Base-by-base conservation (phyloP, 2,888 invertebrate species). In the Amorpha juglandis region DNA sequence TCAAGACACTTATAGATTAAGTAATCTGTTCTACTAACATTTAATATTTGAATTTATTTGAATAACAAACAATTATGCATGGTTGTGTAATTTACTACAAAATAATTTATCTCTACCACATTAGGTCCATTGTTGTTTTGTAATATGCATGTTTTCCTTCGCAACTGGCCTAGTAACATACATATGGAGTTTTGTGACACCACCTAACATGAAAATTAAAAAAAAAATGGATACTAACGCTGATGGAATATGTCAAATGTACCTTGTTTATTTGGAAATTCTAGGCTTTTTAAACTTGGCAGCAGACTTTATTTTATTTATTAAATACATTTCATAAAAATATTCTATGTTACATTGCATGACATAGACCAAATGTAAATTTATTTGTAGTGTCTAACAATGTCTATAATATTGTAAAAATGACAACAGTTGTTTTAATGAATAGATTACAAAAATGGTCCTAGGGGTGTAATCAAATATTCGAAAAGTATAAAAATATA, bases 161-260 rank as follows among this genome's bases (percentile, higher is more conserved):
- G 1, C 58, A 42, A 58, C 9, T 55, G 64, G 48, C 64, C 55
- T 58, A 64, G 58, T 64, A 58, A 48, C 48, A 64, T 16, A 64
- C 48, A 58, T 55, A 11, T 42, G 19, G 11, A n/a, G 35, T 64
- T 64, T 64, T 14, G 19, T 64, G 19, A 38, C 51, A 51, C 6
- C 38, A 19, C 14, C 27, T 19, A 16, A 9, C 14, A 58, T 19
- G 33, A 55, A 55, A 42, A 38, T 11, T 35, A 35, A 42, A 16
- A 58, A n/a, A 50, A 27, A 63, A 9, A 62, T 47, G n/a, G 1
- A 47, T n/a, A 9, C 47, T 27, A n/a, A n/a, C n/a, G n/a, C n/a
- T 16, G 1, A 38, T 9, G 9, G 38, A 38, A 9, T 38, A 8
- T 38, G 35, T 9, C 0, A 38, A 38, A 9, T 38, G 38, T 9